phyloP scores from a whole-genome alignment of 2,888 invertebrate species.

The Erebia palarica region DNA sequence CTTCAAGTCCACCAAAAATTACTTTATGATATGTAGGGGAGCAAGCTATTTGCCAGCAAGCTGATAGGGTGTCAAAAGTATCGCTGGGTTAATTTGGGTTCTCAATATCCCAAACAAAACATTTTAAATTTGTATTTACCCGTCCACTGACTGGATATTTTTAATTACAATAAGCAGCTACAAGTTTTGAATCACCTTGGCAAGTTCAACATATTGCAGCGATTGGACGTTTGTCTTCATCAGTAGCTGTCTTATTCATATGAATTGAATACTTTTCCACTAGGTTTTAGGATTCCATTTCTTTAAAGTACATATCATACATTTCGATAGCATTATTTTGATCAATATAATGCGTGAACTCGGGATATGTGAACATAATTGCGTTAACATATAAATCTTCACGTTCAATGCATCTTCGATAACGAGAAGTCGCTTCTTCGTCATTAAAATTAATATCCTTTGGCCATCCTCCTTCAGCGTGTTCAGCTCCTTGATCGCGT shows the following conservation, averaged over 20 bases:
- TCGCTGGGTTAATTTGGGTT: constrained; percentile 46
- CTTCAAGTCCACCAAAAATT: constrained; percentile 56
- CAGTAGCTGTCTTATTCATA: constrained; percentile 85
- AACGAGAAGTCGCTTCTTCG: constrained; percentile 86
- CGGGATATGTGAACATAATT: constrained; percentile 75
- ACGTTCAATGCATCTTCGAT: constrained; percentile 88
- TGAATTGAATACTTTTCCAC: constrained; percentile 75
- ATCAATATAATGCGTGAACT: constrained; percentile 83
- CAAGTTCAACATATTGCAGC: constrained; percentile 86
- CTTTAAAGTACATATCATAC: constrained; percentile 87
- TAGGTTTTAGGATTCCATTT: constrained; percentile 69
- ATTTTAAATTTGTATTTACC: constrained; percentile 68
- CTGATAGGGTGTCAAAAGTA: constrained; percentile 50
- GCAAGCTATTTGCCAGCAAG: constrained; percentile 58
- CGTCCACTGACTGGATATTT: constrained; percentile 46
- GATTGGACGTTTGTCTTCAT: constrained; percentile 69
- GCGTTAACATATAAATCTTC: constrained; percentile 87
- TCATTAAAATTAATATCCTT: constrained; percentile 85
- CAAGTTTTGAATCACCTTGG: constrained; percentile 83
- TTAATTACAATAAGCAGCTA: constrained; percentile 82
- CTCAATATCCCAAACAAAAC: constrained; percentile 85
- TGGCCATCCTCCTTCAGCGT: constrained; percentile 92
- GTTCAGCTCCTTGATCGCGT: constrained; percentile 82
- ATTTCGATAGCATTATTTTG: constrained; percentile 91
- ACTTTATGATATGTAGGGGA: constrained; percentile 50